These are phyloP conservation scores for Parascotia fuliginaria DNA, from an alignment of 2,888 invertebrate genomes.

Conservation along the genomic window DNA sequence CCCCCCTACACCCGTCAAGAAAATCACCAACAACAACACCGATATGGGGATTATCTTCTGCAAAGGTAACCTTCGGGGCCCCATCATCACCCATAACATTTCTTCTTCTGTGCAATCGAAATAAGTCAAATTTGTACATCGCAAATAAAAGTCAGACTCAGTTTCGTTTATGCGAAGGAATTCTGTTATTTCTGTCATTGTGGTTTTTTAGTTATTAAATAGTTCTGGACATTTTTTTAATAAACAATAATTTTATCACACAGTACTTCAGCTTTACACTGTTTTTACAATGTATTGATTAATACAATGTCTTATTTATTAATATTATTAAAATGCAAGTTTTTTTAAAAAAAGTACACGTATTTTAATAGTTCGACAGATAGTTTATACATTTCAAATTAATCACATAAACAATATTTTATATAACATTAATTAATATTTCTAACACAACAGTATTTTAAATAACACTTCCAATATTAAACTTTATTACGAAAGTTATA, in stretches of 20 bases:
- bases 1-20: constrained; percentile 93
- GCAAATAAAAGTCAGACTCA: constrained; percentile 53
- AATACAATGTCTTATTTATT: too few relatives aligned
- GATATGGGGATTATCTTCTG: constrained; percentile 87
- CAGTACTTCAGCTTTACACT: too few relatives aligned
- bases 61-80: constrained; percentile 87
- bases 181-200: constrained; percentile 56
- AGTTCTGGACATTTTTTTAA: background rate
- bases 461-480: too few relatives aligned
- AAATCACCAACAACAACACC: constrained; percentile 90
- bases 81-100: constrained; percentile 85
- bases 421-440: too few relatives aligned
- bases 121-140: constrained; percentile 73
- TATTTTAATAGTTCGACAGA: too few relatives aligned
- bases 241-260: too few relatives aligned
- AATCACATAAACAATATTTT: too few relatives aligned
- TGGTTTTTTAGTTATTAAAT: constrained; percentile 4
- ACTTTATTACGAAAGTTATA: background rate
- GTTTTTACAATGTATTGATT: too few relatives aligned
- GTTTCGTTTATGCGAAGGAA: constrained; percentile 67
- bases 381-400: too few relatives aligned
- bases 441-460: too few relatives aligned
- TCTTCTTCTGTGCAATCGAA: constrained; percentile 87
- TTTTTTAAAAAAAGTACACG: too few relatives aligned
- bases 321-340: too few relatives aligned